Evolutionary conservation across 2,888 invertebrate species (phyloP).

Genomic region (Ormyrus thymus): DNA sequence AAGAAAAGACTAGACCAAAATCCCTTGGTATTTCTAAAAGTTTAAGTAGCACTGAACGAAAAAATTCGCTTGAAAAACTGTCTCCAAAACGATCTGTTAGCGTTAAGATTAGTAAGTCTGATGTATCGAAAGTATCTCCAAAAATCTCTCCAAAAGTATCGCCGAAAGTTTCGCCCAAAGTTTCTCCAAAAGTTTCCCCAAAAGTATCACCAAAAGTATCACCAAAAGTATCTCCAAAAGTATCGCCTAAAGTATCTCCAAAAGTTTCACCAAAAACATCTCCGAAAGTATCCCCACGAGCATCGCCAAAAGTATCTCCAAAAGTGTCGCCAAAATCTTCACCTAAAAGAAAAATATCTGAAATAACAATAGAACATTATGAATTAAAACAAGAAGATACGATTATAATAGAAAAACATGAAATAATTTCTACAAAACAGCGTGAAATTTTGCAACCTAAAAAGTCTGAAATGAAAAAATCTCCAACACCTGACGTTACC

Average conservation of each 20-base stretch:
- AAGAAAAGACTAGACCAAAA: conserved; percentile 70
- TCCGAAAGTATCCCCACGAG: conserved; percentile 63
- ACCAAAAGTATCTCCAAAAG: conserved; percentile 60
- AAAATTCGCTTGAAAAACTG: conserved; percentile 69
- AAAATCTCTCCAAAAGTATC: conserved; percentile 58
- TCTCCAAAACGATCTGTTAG: conserved; percentile 67
- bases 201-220: conserved; percentile 62
- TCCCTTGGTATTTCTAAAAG: conserved; percentile 73
- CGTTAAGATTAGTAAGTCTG: conserved; percentile 79
- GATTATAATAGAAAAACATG: conserved; percentile 38
- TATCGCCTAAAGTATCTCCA: conserved; percentile 58
- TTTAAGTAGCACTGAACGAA: conserved; percentile 70
- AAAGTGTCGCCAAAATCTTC: conserved; percentile 61
- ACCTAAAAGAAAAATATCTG: conserved; percentile 57
- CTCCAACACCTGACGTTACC: conserved; percentile 32
- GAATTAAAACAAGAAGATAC: conserved; percentile 29
- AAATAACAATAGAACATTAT: conserved; percentile 16
- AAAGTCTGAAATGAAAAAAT: conserved; percentile 58
- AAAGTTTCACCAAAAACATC: conserved; percentile 63
- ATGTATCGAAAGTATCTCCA: conserved; percentile 63
- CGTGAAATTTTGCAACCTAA: conserved; percentile 2
- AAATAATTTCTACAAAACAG: conserved; percentile 14
- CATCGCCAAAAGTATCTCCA: conserved; percentile 56
- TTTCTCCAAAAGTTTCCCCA: conserved; percentile 59
- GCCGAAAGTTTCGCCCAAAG: conserved; percentile 64